Base-by-base conservation (phyloP, 2,113 vertebrate species). In the Peromyscus polionotus region DNA sequence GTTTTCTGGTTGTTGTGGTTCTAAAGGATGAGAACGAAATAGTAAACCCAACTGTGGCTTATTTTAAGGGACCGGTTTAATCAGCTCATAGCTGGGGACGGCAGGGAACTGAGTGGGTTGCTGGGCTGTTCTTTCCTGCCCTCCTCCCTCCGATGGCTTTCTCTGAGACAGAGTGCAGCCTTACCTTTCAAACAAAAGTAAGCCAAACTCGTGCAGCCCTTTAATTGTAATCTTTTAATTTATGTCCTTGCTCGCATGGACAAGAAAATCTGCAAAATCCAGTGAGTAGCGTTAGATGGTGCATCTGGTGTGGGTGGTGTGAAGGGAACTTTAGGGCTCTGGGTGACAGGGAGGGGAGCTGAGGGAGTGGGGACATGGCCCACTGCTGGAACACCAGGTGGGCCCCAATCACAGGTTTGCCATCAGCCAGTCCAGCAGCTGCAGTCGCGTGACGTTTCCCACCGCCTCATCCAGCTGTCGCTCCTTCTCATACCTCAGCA, bases 401-500 rank as follows among this genome's bases (percentile, higher is more conserved):
- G 79, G 91, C 9, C 17, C 31, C 0, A 1, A 48, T 98, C 95
- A 97, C 39, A 93, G 97, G 92, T 97, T 98, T 75, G 11, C 91
- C 92, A 98, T 97, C 97, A 98, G 97, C 96, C 97, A 97, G 96
- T 98, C 98, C 95, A 98, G 97, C 92, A 97, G 97, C 93, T 97
- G 98, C 92, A 98, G 89, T 83, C 93, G 85, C 2, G 95, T 95
- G 11, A 98, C 85, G 11, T 97, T 98, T 2, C 96, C 98, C 95
- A 96, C 91, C 0, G 98, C 98, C 94, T 98, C 97, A 0, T 98
- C 93, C 94, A 98, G 95, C 72, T 98, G 97, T 39, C 97, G 93
- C 90, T 98, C 93, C 90, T 98, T 98, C 96, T 98, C 97, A 0
- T 98, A 98, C 88, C 95, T 94, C 88, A 98, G 95, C 57, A 98